phyloP scores from a whole-genome alignment of 2,797 vertebrate species.

The Schizopygopsis pylzovi region DNA sequence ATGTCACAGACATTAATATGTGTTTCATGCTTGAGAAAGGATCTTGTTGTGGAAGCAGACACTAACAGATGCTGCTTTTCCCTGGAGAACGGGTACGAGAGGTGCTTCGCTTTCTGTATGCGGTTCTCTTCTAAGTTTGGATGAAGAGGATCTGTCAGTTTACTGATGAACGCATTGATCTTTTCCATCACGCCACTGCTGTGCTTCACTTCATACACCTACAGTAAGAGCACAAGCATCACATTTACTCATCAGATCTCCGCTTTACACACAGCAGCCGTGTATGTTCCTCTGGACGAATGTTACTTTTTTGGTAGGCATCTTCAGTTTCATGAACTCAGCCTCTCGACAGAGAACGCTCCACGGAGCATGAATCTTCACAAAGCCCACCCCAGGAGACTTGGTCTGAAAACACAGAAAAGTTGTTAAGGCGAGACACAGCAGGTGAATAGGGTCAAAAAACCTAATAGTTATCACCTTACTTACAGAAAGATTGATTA shows the following conservation, averaged over 20 bases:
- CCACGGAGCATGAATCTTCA: conserved; percentile 96
- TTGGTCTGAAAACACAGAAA: conserved; percentile 79
- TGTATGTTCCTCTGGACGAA: neutral
- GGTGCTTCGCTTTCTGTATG: conserved; percentile 85
- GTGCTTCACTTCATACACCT: conserved; percentile 93
- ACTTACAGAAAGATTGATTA: too few species aligned
- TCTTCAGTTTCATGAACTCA: conserved; percentile 96
- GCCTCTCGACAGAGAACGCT: conserved; percentile 93
- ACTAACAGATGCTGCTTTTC: conserved; percentile 97
- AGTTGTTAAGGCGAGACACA: too few species aligned
- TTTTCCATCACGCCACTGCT: conserved; percentile 86
- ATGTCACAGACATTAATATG: neutral
- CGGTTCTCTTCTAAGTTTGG: conserved; percentile 89
- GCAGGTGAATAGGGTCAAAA: too few species aligned
- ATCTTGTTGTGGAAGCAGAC: conserved; percentile 9
- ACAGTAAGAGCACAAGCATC: conserved; percentile 11
- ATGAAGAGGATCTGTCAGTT: conserved; percentile 90
- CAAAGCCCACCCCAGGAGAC: conserved; percentile 89
- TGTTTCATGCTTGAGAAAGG: conserved; percentile 14
- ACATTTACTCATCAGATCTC: neutral
- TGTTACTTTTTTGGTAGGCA: conserved; percentile 94
- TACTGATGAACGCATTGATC: conserved; percentile 86
- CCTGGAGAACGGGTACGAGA: conserved; percentile 94
- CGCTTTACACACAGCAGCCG: neutral
- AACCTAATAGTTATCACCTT: too few species aligned